These are phyloP conservation scores for Leptinotarsa undecemlineata DNA, from an alignment of 1,140 invertebrate species.

Conservation along the genomic window DNA sequence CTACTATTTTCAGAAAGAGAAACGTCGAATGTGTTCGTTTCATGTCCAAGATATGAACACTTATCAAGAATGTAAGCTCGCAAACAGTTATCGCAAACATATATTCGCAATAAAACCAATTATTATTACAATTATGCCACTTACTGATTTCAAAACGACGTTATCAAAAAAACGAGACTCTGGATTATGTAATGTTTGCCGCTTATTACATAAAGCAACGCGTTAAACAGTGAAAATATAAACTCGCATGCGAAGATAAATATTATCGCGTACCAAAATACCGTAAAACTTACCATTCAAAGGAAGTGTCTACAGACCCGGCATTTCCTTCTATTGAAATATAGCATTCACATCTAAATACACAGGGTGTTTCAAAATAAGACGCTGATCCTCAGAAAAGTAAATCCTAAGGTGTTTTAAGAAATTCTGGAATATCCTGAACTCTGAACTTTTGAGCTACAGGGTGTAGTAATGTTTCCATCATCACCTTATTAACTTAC, in stretches of 20 bases:
- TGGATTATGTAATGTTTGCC: neutral
- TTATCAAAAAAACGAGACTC: neutral
- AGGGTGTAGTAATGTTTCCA: too few species aligned
- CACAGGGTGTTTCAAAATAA: too few species aligned
- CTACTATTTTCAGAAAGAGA: too few species aligned
- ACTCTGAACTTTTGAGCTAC: too few species aligned
- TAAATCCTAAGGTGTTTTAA: too few species aligned
- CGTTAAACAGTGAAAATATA: constrained; percentile 3
- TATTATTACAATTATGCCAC: constrained; percentile 17
- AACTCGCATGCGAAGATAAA: neutral
- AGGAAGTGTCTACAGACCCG: neutral
- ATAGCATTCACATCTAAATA: too few species aligned
- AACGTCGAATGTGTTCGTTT: too few species aligned
- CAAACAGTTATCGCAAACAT: neutral
- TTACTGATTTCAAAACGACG: constrained; percentile 10
- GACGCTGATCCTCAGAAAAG: too few species aligned
- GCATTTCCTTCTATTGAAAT: neutral
- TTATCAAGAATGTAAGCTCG: neutral
- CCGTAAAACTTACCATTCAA: neutral
- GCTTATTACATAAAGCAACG: constrained; percentile 11
- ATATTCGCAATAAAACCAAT: neutral
- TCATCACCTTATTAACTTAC: too few species aligned
- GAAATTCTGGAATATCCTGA: too few species aligned
- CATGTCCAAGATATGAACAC: neutral
- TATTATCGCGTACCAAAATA: neutral